Evolutionary conservation across 2,888 invertebrate genomes (phyloP).

Genomic region (Volucella inflata): DNA sequence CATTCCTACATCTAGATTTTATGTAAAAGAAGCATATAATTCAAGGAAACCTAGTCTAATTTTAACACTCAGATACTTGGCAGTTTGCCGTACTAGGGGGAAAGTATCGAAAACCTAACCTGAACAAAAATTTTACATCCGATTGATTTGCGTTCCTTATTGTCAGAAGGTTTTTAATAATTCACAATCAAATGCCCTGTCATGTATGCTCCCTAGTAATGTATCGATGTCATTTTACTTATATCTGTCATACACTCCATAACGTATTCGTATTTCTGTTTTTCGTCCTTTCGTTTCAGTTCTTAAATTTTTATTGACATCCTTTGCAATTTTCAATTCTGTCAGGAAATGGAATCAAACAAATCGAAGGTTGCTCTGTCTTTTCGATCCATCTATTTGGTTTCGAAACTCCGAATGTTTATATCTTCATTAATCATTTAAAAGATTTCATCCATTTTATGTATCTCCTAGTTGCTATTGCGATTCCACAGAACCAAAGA

Average conservation of each 20-base stretch:
- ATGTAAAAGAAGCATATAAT: too few species aligned
- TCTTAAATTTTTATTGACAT: constrained; percentile 38
- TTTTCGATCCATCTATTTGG: constrained; percentile 21
- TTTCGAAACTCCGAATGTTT: constrained; percentile 57
- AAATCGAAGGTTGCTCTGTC: constrained; percentile 33
- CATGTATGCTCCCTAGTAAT: not conserved
- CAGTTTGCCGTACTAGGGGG: too few species aligned
- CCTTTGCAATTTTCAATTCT: constrained; percentile 54
- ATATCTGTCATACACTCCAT: too few species aligned
- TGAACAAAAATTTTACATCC: not conserved
- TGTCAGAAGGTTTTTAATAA: not conserved
- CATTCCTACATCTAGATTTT: too few species aligned
- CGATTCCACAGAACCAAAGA: constrained; percentile 32
- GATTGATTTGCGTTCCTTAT: not conserved
- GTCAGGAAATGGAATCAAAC: constrained; percentile 56
- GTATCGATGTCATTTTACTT: not conserved
- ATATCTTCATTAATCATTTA: constrained; percentile 74
- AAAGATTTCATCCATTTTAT: constrained; percentile 62
- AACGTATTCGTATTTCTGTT: not conserved
- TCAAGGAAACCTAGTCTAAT: too few species aligned
- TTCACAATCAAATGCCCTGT: not conserved
- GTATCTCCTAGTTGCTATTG: constrained; percentile 27
- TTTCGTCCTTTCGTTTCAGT: constrained; percentile 21
- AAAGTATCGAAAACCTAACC: too few species aligned
- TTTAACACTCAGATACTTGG: too few species aligned